Evolutionary conservation across 2,888 invertebrate genomes (phyloP).

Genomic region (Ichneumoninae sp.): DNA sequence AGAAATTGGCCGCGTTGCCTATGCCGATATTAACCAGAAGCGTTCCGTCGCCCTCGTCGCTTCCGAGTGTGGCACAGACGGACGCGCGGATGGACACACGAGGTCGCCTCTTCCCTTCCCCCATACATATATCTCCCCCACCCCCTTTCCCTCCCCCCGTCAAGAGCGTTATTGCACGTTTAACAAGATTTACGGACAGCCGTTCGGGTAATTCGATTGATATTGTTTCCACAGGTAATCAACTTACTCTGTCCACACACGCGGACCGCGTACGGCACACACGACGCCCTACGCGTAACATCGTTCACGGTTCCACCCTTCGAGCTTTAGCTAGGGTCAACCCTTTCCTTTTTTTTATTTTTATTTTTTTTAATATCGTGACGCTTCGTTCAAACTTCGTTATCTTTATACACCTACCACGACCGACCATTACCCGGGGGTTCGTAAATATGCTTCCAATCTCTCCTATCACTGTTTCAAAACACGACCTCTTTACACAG

Average conservation of each 20-base stretch:
- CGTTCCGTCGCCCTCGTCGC: conserved; percentile 41
- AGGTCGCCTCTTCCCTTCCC: conserved; percentile 40
- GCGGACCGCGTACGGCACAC: conserved; percentile 24
- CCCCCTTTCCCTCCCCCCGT: conserved; percentile 35
- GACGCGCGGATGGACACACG: conserved; percentile 57
- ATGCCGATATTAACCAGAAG: conserved; percentile 52
- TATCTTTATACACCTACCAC: not conserved
- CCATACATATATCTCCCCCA: conserved; percentile 24
- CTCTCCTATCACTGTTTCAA: too few relatives aligned
- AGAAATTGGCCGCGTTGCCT: conserved; percentile 57
- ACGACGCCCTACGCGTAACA: conserved; percentile 22
- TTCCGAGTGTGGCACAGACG: conserved; percentile 49
- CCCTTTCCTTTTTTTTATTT: conserved; percentile 21
- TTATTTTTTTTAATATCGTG: not conserved
- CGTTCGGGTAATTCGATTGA: conserved; percentile 76
- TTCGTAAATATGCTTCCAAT: too few relatives aligned
- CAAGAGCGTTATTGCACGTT: conserved; percentile 71
- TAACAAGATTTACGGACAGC: conserved; percentile 73
- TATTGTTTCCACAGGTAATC: conserved; percentile 77
- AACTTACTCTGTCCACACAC: conserved; percentile 66
- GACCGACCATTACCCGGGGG: too few relatives aligned
- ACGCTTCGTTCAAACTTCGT: not conserved
- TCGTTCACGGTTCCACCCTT: conserved; percentile 3
- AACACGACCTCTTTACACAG: too few relatives aligned
- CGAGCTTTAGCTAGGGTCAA: not conserved